These are phyloP conservation scores for Scaptomyza reducta DNA, from an alignment of 2,888 invertebrate species.

Conservation along the genomic window DNA sequence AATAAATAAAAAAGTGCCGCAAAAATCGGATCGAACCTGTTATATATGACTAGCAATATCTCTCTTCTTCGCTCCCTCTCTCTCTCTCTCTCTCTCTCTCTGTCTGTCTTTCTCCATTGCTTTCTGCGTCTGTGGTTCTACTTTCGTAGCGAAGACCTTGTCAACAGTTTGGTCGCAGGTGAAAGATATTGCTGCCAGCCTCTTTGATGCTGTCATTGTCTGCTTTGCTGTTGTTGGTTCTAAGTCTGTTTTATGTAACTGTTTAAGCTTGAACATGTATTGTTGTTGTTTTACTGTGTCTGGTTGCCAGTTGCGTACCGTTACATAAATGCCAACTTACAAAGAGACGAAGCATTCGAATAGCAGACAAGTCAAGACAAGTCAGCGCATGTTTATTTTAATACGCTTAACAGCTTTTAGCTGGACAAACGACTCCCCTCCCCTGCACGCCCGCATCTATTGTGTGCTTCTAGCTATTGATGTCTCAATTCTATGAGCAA, in stretches of 20 bases:
- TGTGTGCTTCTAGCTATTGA: conserved; percentile 15
- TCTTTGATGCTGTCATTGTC: conserved; percentile 59
- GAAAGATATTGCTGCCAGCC: conserved; percentile 51
- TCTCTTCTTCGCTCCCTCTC: conserved; percentile 4
- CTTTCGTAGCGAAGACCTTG: conserved; percentile 42
- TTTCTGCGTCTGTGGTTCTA: conserved; percentile 18
- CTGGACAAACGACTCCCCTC: conserved; percentile 56
- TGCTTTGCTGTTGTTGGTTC: conserved; percentile 19
- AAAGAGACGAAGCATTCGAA: conserved; percentile 1
- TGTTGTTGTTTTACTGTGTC: conserved; percentile 35
- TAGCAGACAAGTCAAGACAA: conserved; percentile 13
- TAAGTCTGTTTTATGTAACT: conserved; percentile 65
- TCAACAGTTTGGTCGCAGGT: conserved; percentile 41
- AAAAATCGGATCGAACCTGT: conserved; percentile 74
- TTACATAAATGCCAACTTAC: conserved; percentile 65
- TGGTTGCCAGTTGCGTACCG: conserved; percentile 52
- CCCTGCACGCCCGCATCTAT: conserved; percentile 1
- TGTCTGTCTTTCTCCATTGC: neutral
- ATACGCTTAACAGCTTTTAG: conserved; percentile 71
- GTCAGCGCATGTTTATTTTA: conserved; percentile 70
- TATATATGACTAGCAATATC: conserved; percentile 41
- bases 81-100: conserved; percentile 6
- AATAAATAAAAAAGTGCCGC: conserved; percentile 71
- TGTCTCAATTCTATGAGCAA: conserved; percentile 41
- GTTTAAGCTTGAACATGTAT: conserved; percentile 72